Percentiles rank a stretch among this genome's conserved stretches.
These are phyloP conservation scores for Ceratothoa steindachneri DNA, from an alignment of 2,888 invertebrate species.

Conservation along the genomic window DNA sequence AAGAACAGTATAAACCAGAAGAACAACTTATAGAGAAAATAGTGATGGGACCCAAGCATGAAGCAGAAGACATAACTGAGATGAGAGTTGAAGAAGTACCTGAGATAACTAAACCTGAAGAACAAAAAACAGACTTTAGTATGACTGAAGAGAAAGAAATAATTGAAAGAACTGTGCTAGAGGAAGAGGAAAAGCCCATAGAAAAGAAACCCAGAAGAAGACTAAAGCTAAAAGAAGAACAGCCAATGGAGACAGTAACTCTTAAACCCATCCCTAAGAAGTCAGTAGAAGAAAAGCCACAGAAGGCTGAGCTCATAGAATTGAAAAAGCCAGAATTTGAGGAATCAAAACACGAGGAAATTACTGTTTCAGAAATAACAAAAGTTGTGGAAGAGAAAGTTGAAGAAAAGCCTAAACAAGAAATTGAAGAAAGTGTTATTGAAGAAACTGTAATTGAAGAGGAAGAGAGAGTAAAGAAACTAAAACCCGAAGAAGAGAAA, in stretches of 20 bases:
- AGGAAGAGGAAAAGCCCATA: slow-evolving; percentile 18
- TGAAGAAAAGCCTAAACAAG: neutral
- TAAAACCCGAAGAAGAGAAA: neutral
- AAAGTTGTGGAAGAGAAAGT: neutral
- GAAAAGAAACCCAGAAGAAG: slow-evolving; percentile 9
- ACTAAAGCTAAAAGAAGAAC: slow-evolving; percentile 11
- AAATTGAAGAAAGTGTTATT: neutral
- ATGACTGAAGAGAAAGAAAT: neutral
- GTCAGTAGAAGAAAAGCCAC: neutral
- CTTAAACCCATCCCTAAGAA: slow-evolving; percentile 3
- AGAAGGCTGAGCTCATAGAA: too few species aligned
- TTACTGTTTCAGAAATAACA: neutral
- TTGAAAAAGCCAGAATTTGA: too few species aligned
- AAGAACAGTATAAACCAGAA: neutral
- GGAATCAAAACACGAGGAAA: neutral
- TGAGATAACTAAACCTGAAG: neutral
- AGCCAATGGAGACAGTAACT: neutral
- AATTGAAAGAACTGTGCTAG: neutral
- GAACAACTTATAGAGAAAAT: too few species aligned
- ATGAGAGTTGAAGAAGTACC: neutral
- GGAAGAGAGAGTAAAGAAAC: neutral
- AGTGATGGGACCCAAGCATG: neutral
- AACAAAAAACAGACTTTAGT: neutral
- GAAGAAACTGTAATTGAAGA: neutral
- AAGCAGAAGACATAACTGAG: neutral